phyloP scores from a whole-genome alignment of 2,113 vertebrate genomes.

The Brienomyrus brachyistius region DNA sequence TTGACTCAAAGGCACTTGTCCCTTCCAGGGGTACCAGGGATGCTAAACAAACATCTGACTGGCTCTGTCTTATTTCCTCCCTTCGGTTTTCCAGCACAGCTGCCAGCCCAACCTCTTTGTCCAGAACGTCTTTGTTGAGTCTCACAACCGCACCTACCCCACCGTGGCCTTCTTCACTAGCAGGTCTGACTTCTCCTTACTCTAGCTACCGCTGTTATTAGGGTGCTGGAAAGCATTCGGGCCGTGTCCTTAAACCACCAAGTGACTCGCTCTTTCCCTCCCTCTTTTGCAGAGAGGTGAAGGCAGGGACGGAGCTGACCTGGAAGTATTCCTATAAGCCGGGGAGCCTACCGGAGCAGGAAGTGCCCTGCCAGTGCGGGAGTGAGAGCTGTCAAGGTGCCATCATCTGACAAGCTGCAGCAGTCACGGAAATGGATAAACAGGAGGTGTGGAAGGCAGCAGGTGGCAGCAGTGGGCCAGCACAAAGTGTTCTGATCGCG shows the following conservation, averaged over 20 bases:
- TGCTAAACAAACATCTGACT: not conserved
- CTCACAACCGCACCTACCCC: slow-evolving; percentile 77
- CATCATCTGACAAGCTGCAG: slow-evolving; percentile 42
- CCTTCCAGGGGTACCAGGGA: not conserved
- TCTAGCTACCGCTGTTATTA: not conserved
- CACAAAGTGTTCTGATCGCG: not conserved
- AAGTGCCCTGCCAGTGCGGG: slow-evolving; percentile 72
- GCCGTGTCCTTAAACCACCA: not conserved
- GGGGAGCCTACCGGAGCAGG: slow-evolving; percentile 54
- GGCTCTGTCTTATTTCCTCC: not conserved
- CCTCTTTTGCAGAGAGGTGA: slow-evolving; percentile 63
- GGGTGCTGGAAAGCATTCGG: not conserved
- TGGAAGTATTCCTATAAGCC: slow-evolving; percentile 76
- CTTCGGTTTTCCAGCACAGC: slow-evolving; percentile 73
- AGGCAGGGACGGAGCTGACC: slow-evolving; percentile 81
- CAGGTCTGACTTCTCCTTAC: slow-evolving; percentile 58
- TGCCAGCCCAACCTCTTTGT: slow-evolving; percentile 84
- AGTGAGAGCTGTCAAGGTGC: slow-evolving; percentile 63
- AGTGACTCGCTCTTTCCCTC: not conserved
- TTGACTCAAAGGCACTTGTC: not conserved
- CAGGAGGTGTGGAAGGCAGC: not conserved
- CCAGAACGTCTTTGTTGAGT: slow-evolving; percentile 89
- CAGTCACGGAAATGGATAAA: too few species aligned
- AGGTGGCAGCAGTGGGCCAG: not conserved
- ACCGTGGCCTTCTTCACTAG: slow-evolving; percentile 85